Evolutionary conservation across 2,113 vertebrate species (phyloP).

Genomic region (Apteryx owenii): DNA sequence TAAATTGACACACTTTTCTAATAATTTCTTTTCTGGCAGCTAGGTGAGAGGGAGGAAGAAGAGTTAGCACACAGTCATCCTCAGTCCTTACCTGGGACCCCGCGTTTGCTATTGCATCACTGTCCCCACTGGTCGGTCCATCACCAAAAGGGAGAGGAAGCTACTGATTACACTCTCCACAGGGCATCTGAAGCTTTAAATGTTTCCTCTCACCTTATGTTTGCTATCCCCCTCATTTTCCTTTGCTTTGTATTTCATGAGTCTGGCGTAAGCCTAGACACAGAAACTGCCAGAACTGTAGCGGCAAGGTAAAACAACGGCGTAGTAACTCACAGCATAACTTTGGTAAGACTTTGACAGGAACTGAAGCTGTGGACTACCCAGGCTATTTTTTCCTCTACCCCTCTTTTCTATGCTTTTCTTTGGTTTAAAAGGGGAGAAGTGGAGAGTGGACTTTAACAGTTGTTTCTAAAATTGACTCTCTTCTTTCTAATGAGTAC

Average conservation of each 20-base stretch:
- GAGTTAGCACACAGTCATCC: not conserved
- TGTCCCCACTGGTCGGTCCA: not conserved
- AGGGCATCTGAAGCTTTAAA: not conserved
- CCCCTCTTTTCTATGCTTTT: not conserved
- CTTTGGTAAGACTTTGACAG: not conserved
- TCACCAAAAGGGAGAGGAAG: not conserved
- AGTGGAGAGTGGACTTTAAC: not conserved
- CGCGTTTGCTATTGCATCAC: not conserved
- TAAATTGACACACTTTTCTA: not conserved
- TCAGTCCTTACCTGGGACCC: not conserved
- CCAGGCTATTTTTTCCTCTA: not conserved
- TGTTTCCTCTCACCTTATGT: not conserved
- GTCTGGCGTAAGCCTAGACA: not conserved
- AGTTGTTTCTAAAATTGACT: not conserved
- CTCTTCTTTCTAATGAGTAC: not conserved
- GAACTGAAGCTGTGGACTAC: not conserved
- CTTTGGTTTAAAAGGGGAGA: not conserved
- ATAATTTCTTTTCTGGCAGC: not conserved
- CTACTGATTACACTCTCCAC: too few relatives aligned
- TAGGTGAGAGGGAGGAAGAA: not conserved
- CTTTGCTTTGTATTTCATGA: not conserved
- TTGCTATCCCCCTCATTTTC: not conserved
- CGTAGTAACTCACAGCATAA: not conserved
- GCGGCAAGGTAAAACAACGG: not conserved
- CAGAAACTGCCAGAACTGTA: not conserved